These are phyloP conservation scores for Geodia barretti DNA, from an alignment of 37 sponge, comb jelly and placozoan species.

Conservation along the genomic window DNA sequence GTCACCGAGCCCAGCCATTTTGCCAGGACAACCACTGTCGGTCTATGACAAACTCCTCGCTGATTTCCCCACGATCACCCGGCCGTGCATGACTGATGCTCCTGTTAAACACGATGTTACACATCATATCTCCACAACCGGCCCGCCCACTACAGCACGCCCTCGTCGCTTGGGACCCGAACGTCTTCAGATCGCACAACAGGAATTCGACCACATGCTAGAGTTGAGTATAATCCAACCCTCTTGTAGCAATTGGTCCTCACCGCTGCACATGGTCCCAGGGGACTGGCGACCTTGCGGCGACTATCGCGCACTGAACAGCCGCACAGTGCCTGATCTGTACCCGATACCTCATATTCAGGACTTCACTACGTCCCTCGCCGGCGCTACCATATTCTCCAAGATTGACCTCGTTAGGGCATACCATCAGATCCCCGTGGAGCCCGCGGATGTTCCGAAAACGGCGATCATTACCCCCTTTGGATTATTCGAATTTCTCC, in stretches of 20 bases:
- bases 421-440: conserved; percentile 40
- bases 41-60: conserved; percentile 15
- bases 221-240: conserved; percentile 40
- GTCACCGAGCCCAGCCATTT: conserved; percentile 29
- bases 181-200: no score
- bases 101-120: no score
- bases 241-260: conserved; percentile 51
- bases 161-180: no score
- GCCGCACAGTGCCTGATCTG: conserved; percentile 34
- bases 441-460: no score
- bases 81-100: no score
- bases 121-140: no score
- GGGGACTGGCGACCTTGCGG: conserved; percentile 71
- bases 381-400: conserved; percentile 12
- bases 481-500: no score
- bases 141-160: no score
- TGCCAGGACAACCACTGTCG: conserved; percentile 17
- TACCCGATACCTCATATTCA: conserved; percentile 69
- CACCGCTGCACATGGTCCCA: conserved; percentile 58
- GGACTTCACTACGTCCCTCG: conserved; percentile 26
- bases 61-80: conserved; percentile 18
- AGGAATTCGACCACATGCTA: no score
- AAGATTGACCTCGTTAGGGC: conserved; percentile 23
- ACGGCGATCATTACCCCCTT: no score
- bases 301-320: conserved; percentile 61